These are phyloP conservation scores for Poeciliopsis presidionis DNA, from an alignment of 2,797 vertebrate genomes.

Conservation along the genomic window DNA sequence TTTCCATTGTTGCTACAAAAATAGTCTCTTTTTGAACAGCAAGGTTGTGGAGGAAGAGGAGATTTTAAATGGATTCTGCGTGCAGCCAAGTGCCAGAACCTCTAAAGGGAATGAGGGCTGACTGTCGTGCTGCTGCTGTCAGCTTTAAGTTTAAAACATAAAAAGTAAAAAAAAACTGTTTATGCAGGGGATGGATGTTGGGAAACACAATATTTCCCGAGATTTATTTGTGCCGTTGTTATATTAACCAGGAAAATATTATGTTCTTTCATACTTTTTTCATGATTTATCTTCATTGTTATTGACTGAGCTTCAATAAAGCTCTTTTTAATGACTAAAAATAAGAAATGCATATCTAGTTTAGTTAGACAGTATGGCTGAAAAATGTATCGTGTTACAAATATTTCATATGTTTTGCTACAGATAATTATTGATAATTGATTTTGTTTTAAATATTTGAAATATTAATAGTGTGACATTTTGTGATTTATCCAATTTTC, in stretches of 20 bases:
- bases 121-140: constrained; percentile 11
- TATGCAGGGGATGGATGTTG: neutral
- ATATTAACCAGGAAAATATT: neutral
- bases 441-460: no score
- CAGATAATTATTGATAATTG: no score
- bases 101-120: constrained; percentile 18
- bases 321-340: neutral
- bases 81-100: constrained; percentile 52
- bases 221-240: neutral
- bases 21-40: constrained; percentile 59
- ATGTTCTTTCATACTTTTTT: neutral
- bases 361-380: no score
- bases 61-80: constrained; percentile 45
- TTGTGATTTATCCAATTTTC: no score
- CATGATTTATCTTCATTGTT: neutral
- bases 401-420: no score
- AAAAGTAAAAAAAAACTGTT: neutral
- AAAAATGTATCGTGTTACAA: no score
- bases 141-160: constrained; percentile 9
- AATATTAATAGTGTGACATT: no score
- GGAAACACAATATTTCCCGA: neutral
- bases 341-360: neutral
- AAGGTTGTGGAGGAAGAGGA: constrained; percentile 12
- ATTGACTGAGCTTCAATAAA: neutral
- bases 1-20: constrained; percentile 64